Evolutionary conservation across 2,888 invertebrate species (phyloP), one percentile per base, ranked within the genome.

Genomic region (Hermaeophaga mercurialis): DNA sequence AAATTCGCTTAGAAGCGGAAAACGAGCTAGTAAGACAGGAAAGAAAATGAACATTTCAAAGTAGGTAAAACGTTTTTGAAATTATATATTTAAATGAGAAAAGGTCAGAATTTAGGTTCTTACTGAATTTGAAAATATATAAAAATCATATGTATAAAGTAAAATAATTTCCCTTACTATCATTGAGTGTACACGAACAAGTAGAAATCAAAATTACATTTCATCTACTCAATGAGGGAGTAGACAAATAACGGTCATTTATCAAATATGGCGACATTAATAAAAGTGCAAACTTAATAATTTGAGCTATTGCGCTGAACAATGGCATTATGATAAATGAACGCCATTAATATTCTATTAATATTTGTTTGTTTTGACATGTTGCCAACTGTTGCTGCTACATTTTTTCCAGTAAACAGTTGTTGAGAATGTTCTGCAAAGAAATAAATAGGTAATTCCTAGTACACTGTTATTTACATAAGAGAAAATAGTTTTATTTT

Each of bases 201-300:
- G n/a, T n/a, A 34, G 12, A 34, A 34, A 11, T 12, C 34, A 12
- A 8, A 18, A 14, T 6, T 24, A 26, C 26, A 26, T 19, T 43
- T 14, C 18, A 18, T 17, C 17, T 22, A 15, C 11, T 28, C 7
- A 38, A 26, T 36, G 28, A 34, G 43, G 44, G 34, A 24, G 43
- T 19, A 52, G 22, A 52, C 33, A 36, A 34, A 52, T 41, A 14
- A 11, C 19, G 31, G 33, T 52, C 43, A 34, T 52, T 52, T 43
- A 52, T 52, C 52, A 52, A 34, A 33, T 15, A 12, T n/a, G n/a
- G 14, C 31, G 28, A 39, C 39, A 31, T 43, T 52, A 52, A 52
- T 52, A 52, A 52, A 52, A 52, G 52, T 52, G 52, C 52, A 52
- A 52, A 52, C 52, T 44, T 43, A 52, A 52, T 52, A 52, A 52